Base-by-base conservation (phyloP, 2,113 vertebrate genomes). In the Sander vitreus region DNA sequence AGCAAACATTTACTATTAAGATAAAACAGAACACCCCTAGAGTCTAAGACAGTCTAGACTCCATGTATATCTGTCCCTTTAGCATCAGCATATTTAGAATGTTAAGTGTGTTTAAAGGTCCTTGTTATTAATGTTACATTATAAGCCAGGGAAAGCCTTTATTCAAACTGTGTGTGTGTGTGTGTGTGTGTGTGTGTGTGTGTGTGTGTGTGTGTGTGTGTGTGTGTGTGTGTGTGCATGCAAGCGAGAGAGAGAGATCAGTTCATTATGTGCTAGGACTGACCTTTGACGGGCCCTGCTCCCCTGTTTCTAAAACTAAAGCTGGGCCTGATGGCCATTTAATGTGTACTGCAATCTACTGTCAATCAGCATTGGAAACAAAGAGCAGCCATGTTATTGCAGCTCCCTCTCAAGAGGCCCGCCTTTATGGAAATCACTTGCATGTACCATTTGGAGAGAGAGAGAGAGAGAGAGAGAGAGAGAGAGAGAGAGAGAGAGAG, bases 331-430 rank as follows among this genome's bases (percentile, higher is more conserved):
- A 95, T 94, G 92, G 93, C 85, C 89, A 85, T 94, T 95, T 95
- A 95, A 95, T 95, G 91, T 88, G 89, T 86, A 74, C 84, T 23
- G 83, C 92, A 92, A 94, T 93, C 92, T 92, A 88, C 74, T 90
- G 94, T 94, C 94, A 95, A 90, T 95, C 94, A 94, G 89, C 39
- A 33, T 11, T 57, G 72, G 88, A 91, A 92, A 94, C 93, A 94
- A 94, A 94, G 92, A 88, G 76, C 81, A 85, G 83, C 79, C 62
- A 70, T 92, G 93, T 91, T 93, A 92, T 92, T 93, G 89, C 85
- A 88, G 79, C 88, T 81, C 80, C 48, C 78, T 90, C 93, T 93
- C 88, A 68, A 76, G 91, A 93, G 95, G 85, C 85, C 78, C 51
- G 68, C 78, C 85, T 93, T 90, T 93, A 93, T 94, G 94, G 87